Evolutionary conservation across 2,888 invertebrate species (phyloP), one percentile per base, ranked within the genome.

Genomic region (Dynastes tityus): DNA sequence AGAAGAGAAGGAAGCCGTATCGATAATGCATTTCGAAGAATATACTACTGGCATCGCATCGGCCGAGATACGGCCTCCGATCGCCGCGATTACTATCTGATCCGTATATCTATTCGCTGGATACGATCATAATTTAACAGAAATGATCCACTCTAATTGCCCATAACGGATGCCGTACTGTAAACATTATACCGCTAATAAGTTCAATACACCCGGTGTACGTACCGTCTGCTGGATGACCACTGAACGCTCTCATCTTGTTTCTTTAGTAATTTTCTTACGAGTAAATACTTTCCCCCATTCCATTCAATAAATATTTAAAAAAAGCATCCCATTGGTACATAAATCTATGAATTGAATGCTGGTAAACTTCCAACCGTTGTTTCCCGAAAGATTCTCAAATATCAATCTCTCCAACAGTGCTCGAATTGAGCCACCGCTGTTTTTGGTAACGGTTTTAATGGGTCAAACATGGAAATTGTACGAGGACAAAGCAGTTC

Each of bases 101-200:
- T n/a, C 2, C 40, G 64, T 64, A 64, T 37, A 64, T 64, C 64
- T 64, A 64, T 64, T 11, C 5, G n/a, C 4, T 67, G 16, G 65
- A 65, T 67, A 37, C 58, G 55, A 71, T 71, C 71, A 71, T 71
- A 71, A 71, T 71, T 58, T 71, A 71, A 11, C 71, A 71, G 71
- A 71, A 71, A 71, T 71, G 71, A 71, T 71, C 71, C 58, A 71
- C 71, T 71, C 71, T 71, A 71, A 71, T 71, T 71, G 71, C 71
- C 55, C 55, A 71, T 71, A 71, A 58, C 71, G 71, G 71, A 71
- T 71, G 71, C 71, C 55, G 55, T 58, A 55, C 37, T 37, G 55
- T 40, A 55, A 71, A 55, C 37, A 71, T 71, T 71, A 71, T 40
- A 40, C 32, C 37, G 71, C 58, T 71, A 71, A 71, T 71, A 71